Evolutionary conservation across 2,888 invertebrate genomes (phyloP), one percentile per base, ranked within the genome.

Genomic region (Agrypnus murinus): DNA sequence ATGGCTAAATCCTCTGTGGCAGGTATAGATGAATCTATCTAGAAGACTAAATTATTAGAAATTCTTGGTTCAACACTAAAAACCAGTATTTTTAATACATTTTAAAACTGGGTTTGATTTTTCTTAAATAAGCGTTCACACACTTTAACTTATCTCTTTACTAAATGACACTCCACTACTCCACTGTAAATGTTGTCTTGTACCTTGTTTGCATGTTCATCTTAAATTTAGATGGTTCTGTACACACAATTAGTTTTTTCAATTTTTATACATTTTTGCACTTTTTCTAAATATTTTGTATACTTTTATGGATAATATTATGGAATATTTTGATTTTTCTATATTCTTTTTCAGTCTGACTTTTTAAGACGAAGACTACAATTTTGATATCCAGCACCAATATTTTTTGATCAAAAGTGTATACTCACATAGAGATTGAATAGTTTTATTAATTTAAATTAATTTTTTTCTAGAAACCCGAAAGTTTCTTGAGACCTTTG

Each of bases 401-500:
- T 71, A 74, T 75, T 74, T 76, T 79, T 77, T 73, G 74, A 62
- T 71, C 65, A 45, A 72, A 65, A 64, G 31, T 10, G 25, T 40
- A 8, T 48, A 58, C 14, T 10, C 3, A 25, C 58, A 64, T 36
- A 4, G 25, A 14, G 36, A n/a, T 17, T 38, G 5, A 43, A 32
- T 63, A n/a, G n/a, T n/a, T n/a, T n/a, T 63, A 50, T 62, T 76
- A 63, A 63, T 65, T 59, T 19, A 40, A 64, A 58, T 57, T 62
- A 71, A 63, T 72, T 74, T 79, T 70, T 63, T 81, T 82, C 77
- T 83, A 97, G 97, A 97, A 97, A 93, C 92, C 92, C 89, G 97
- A 97, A 81, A 90, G 93, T 73, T 99, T 97, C 92, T 90, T 97
- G 86, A 96, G 95, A 86, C 97, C 97, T 73, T 89, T 99, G 82